Evolutionary conservation across 2,797 vertebrate species (phyloP), one percentile per base, ranked within the genome.

Genomic region (Brotula barbata): DNA sequence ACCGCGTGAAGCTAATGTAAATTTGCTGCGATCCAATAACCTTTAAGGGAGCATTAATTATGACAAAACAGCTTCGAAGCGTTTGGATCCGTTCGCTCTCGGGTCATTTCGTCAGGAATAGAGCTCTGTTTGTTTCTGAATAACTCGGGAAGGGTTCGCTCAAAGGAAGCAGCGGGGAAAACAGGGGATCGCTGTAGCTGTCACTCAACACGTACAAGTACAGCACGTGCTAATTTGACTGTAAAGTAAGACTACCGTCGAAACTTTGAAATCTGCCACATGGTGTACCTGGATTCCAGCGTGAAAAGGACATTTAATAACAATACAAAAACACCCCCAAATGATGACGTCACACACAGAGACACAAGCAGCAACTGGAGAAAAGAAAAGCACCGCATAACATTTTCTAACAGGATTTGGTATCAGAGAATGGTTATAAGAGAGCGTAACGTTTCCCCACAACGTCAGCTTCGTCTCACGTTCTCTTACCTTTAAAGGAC

Each of bases 401-500:
- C 60, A 60, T 51, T 68, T 72, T 68, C 13, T 42, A 22, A 48
- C 21, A 41, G 57, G 64, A 63, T 77, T 82, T 71, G 68, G 48
- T 78, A 57, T 77, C 73, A 80, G 54, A 69, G 46, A 68, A 81
- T 73, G n/a, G 76, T 64, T 63, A 74, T 41, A 72, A 47, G 63
- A 71, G 25, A 72, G 59, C 50, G 67, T 73, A 51, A 72, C 48
- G 73, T 56, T 65, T 77, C 55, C 63, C 71, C 81, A 71, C 51
- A 70, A 39, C 69, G 31, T 46, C 31, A 51, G 33, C n/a, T 37
- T 58, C 22, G 63, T 49, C 59, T 72, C 23, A 67, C 67, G 42
- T 60, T 54, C 2, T 71, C 77, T 87, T 85, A 85, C 81, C 81
- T 86, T 86, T 69, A 79, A 76, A 77, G 53, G 66, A 81, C 73